Base-by-base conservation (phyloP, 23 tunicate species). In the Trididemnum miniatum region DNA sequence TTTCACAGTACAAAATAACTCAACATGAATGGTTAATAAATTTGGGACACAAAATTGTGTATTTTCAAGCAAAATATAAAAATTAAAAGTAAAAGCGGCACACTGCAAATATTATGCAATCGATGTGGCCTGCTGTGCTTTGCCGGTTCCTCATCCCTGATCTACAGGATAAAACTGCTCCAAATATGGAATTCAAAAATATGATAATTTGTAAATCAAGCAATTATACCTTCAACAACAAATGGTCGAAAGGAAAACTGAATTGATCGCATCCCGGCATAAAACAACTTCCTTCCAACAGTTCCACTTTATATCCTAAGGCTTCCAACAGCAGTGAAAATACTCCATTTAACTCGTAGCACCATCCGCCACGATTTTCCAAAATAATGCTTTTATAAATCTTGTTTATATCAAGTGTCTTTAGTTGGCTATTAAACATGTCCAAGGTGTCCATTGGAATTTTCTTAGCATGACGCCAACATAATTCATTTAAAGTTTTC, bases 341-440 rank as follows among this genome's bases (percentile, higher is more conserved):
- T 25, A 89, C 32, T 2, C 88, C 94, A 71, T 89, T 89, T 22
- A 49, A 62, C 32, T 89, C 94, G 57, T 83, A 89, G 36, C 94
- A 89, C 50, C 86, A 83, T 1, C 94, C 94, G 9, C 94, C 94
- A 51, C 88, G 52, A 1, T 71, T 51, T 2, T 78, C 36, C 24
- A 27, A 28, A 23, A 89, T 86, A 5, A 83, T 78, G 66, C 64
- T 66, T 30, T 89, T 28, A 51, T 83, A 89, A 23, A 89, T 78
- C 31, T 59, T 38, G 0, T 83, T 63, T 28, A 89, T 40, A 38
- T 89, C 76, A 30, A 78, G 54, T 3, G 23, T 35, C 24, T 78
- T 89, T 24, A 37, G 35, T 60, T 9, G 65, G 5, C 88, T 86
- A 28, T 82, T 86, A 79, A 89, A 89, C 52, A 83, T 26, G 59